phyloP scores from a whole-genome alignment of 2,113 vertebrate species.

The Limnothrissa miodon region DNA sequence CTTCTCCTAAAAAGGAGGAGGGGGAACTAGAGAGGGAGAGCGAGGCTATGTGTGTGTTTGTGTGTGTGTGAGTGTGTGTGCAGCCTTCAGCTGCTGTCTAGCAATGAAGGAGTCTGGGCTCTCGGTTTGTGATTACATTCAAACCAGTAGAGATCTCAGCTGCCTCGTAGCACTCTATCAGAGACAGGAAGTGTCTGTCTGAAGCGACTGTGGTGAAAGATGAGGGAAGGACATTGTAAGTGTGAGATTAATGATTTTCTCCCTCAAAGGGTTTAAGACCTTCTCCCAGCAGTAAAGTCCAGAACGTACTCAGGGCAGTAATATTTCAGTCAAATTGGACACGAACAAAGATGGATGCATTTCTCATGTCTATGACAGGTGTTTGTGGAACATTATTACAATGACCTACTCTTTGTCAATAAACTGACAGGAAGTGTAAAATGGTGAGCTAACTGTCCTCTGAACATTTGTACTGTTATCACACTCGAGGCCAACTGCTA shows the following conservation, averaged over 20 bases:
- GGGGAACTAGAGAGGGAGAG: not conserved
- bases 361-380: not conserved
- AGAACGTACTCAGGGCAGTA: not conserved
- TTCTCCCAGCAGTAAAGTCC: not conserved
- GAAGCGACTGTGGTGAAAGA: not conserved
- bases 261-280: not conserved
- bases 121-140: not conserved
- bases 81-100: not conserved
- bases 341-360: not conserved
- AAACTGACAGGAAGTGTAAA: not conserved
- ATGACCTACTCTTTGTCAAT: not conserved
- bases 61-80: not conserved
- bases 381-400: not conserved
- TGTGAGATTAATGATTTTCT: conserved; percentile 2
- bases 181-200: conserved; percentile 1
- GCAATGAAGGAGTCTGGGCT: not conserved
- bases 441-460: not conserved
- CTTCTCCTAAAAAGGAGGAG: not conserved
- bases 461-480: not conserved
- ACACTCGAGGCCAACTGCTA: not conserved
- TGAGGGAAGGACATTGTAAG: not conserved
- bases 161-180: not conserved
- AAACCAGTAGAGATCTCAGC: not conserved
- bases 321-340: not conserved
- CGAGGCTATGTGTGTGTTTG: not conserved